These are phyloP conservation scores for Sylvilagus floridanus DNA, from an alignment of 2,797 vertebrate genomes.

Conservation along the genomic window DNA sequence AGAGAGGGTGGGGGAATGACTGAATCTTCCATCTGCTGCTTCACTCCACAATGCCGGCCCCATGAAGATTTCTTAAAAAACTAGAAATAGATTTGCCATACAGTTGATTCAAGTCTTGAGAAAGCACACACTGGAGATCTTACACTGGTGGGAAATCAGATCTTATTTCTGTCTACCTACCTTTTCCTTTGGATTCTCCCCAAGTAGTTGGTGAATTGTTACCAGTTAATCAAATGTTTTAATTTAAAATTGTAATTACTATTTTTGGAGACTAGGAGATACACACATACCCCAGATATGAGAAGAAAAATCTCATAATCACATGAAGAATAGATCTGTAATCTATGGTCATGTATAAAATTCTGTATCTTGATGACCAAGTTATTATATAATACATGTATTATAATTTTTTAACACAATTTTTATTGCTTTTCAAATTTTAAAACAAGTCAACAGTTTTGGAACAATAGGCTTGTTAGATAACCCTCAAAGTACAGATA, in stretches of 20 bases:
- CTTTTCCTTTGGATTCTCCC: not conserved
- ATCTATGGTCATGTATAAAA: not conserved
- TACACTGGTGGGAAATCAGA: not conserved
- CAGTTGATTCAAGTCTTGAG: not conserved
- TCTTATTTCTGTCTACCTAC: not conserved
- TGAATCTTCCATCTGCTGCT: too few species aligned
- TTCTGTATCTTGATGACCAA: not conserved
- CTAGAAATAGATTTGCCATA: too few species aligned
- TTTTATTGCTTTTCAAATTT: not conserved
- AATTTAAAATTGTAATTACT: constrained; percentile 2
- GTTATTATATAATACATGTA: not conserved
- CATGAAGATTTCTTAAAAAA: too few species aligned
- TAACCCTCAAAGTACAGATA: not conserved
- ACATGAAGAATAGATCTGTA: not conserved
- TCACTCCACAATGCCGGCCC: too few species aligned
- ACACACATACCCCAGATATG: not conserved
- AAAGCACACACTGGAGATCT: not conserved
- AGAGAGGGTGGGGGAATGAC: too few species aligned
- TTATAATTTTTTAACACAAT: not conserved
- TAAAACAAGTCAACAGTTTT: not conserved
- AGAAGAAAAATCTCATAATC: not conserved
- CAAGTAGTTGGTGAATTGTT: not conserved
- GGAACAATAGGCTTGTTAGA: not conserved
- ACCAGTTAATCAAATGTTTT: not conserved
- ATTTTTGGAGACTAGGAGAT: not conserved